Base-by-base conservation (phyloP, 92 coral and sea anemone genomes). In the Porites lobata region DNA sequence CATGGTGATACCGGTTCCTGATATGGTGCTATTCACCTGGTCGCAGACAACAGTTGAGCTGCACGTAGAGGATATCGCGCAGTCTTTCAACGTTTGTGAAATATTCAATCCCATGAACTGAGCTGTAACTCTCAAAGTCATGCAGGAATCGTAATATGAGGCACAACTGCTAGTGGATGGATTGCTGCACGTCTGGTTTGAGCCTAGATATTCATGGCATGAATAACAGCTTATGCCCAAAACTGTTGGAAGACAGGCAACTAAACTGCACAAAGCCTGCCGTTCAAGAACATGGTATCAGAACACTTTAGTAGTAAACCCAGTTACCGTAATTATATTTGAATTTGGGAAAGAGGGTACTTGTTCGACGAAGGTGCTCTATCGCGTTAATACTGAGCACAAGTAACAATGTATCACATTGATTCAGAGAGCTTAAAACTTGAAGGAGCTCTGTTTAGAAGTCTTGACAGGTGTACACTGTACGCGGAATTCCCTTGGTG, bases 161-260 rank as follows among this genome's bases (percentile, higher is more conserved):
- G 17, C 69, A 78, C 82, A 78, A 52, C 3, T 9, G 7, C 32
- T 2, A 22, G 29, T 7, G 4, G 82, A 64, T 14, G 29, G 21
- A 19, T 62, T 47, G 56, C 65, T 43, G 65, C 82, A 78, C 2
- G 82, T 54, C 13, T 17, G 15, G 13, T 1, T 17, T 6, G 82
- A 78, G n/a, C 70, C 70, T 78, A 9, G 70, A 24, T 26, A 78
- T 59, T 78, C 82, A 59, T 47, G 17, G n/a, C 82, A 78, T 14
- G 57, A 17, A 54, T 78, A 78, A 43, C 82, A 78, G 7, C 50
- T 47, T 32, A 78, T 15, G 69, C 82, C 47, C 15, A 38, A 29
- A 62, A 56, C 32, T n/a, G 59, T 78, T 9, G 82, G 70, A n/a
- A 78, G 82, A 20, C 50, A 26, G 11, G 53, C 29, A 3, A 24